These are phyloP conservation scores for Trichomalopsis sarcophagae DNA, from an alignment of 1,140 invertebrate genomes.

Conservation along the genomic window DNA sequence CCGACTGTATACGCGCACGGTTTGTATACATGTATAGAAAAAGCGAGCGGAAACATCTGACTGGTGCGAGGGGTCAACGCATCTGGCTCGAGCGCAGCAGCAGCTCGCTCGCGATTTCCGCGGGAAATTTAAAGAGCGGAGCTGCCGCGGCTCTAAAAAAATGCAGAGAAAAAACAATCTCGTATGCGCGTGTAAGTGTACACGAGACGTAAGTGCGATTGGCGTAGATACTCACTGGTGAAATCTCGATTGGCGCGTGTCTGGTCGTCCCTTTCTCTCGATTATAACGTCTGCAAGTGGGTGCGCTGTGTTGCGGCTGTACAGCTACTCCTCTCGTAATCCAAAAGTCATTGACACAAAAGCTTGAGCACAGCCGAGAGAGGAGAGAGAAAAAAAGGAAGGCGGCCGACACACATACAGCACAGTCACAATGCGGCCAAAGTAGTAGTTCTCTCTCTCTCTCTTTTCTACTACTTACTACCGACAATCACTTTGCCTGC, in stretches of 20 bases:
- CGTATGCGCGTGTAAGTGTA: not conserved
- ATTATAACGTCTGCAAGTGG: not conserved
- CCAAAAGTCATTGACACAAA: conserved; percentile 42
- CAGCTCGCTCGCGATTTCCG: not conserved
- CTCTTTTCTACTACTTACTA: not conserved
- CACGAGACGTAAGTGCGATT: no score
- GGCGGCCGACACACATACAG: conserved; percentile 11
- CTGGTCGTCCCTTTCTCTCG: conserved; percentile 17
- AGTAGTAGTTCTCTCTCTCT: conserved; percentile 19
- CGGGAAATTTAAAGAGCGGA: conserved; percentile 25
- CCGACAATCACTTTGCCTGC: conserved; percentile 24
- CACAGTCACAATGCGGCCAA: not conserved
- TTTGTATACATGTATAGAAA: not conserved
- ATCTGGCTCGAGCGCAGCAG: conserved; percentile 27
- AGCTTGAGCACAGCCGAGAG: not conserved
- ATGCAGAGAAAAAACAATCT: not conserved
- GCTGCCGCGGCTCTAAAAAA: not conserved
- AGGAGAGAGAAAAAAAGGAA: conserved; percentile 6
- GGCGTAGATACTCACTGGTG: conserved; percentile 37
- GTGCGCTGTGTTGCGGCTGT: not conserved
- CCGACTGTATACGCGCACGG: not conserved
- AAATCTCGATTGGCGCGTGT: not conserved
- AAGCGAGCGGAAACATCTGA: conserved; percentile 33
- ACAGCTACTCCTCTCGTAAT: conserved; percentile 22
- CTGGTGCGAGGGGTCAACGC: conserved; percentile 42